phyloP scores from a whole-genome alignment of 2,888 invertebrate species.

The Nineta flava region DNA sequence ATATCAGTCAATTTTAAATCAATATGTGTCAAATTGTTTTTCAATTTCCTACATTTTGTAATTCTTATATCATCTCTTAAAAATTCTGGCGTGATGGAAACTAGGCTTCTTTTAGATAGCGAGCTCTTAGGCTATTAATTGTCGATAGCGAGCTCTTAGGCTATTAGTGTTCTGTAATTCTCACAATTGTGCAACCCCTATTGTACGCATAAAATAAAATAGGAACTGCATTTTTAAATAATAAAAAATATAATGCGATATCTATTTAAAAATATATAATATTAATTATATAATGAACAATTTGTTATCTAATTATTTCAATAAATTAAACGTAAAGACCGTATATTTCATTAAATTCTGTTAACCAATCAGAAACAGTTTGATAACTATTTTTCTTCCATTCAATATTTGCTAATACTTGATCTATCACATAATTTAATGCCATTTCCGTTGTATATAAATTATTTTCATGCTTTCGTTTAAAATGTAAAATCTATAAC shows the following conservation, averaged over 20 bases:
- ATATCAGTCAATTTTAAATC: too few relatives aligned
- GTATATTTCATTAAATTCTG: conserved; percentile 9
- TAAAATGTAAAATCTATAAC: conserved; percentile 27
- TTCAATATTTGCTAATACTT: conserved; percentile 32
- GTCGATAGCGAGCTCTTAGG: too few relatives aligned
- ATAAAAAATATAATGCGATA: background rate
- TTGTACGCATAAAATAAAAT: too few relatives aligned
- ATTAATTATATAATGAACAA: background rate
- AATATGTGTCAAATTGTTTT: too few relatives aligned
- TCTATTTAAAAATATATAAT: background rate
- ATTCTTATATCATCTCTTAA: too few relatives aligned
- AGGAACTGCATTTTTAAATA: background rate
- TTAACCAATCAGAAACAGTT: conserved; percentile 23
- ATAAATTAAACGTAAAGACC: background rate
- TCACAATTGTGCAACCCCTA: too few relatives aligned
- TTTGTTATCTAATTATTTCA: too few relatives aligned
- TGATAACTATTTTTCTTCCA: conserved; percentile 39
- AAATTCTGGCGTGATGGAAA: too few relatives aligned
- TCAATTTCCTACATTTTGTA: too few relatives aligned
- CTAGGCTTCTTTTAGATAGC: too few relatives aligned
- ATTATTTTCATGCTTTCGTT: conserved; percentile 24
- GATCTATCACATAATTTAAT: conserved; percentile 35
- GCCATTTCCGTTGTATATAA: conserved; percentile 32
- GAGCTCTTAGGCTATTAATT: too few relatives aligned
- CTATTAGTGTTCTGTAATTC: too few relatives aligned